These are phyloP conservation scores for Scartelaos histophorus DNA, from an alignment of 2,113 vertebrate species.

Conservation along the genomic window DNA sequence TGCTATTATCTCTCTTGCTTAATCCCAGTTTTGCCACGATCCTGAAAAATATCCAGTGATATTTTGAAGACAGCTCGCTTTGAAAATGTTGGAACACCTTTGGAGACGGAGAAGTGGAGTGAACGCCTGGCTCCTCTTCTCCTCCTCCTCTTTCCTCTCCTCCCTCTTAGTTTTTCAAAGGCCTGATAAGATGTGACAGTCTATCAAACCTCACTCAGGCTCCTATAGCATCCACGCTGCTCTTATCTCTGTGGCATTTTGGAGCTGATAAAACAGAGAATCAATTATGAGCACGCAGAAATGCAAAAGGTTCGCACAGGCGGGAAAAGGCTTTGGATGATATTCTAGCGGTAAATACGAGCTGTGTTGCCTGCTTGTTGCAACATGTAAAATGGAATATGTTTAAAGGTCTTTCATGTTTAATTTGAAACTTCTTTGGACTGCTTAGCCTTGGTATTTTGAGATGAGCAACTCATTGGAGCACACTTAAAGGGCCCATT, in stretches of 20 bases:
- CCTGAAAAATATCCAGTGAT: constrained; percentile 59
- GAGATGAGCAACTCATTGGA: too few species aligned
- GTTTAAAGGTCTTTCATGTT: neutral
- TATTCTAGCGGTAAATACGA: constrained; percentile 73
- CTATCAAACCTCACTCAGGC: constrained; percentile 70
- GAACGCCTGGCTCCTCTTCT: constrained; percentile 40
- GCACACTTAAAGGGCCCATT: too few species aligned
- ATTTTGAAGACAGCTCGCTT: constrained; percentile 61
- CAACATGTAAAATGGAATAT: neutral
- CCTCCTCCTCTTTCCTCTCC: constrained; percentile 19
- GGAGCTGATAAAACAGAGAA: constrained; percentile 76
- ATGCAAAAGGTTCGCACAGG: constrained; percentile 68
- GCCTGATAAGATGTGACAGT: constrained; percentile 78
- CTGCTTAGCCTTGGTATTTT: too few species aligned
- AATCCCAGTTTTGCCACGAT: constrained; percentile 52
- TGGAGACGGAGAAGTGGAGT: constrained; percentile 63
- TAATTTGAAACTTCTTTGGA: neutral
- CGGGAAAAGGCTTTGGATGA: constrained; percentile 74
- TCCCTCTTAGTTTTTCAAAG: constrained; percentile 68
- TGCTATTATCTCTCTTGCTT: constrained; percentile 55
- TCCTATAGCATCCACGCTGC: constrained; percentile 61
- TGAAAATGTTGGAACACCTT: constrained; percentile 70
- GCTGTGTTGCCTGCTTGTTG: constrained; percentile 50
- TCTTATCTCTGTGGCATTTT: constrained; percentile 78
- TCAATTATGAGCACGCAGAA: constrained; percentile 80